phyloP scores from a whole-genome alignment of 2,888 invertebrate genomes.

The Acanthacorydalis orientalis region DNA sequence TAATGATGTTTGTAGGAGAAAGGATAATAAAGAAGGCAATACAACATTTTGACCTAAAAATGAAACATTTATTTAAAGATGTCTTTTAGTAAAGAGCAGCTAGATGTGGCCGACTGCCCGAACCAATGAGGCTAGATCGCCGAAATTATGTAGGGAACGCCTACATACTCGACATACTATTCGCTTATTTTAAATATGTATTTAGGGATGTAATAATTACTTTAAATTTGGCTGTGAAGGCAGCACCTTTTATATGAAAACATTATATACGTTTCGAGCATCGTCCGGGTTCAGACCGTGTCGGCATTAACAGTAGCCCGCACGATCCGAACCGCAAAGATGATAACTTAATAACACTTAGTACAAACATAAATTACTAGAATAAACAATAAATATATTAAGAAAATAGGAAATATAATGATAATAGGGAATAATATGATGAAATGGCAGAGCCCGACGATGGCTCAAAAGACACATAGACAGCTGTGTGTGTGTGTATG shows the following conservation, averaged over 20 bases:
- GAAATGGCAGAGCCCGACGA: background rate
- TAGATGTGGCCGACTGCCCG: constrained; percentile 8
- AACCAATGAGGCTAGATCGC: constrained; percentile 7
- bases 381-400: constrained; percentile 4
- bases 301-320: background rate
- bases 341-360: background rate
- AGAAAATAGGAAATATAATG: background rate
- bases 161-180: constrained; percentile 2
- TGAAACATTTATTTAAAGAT: constrained; percentile 12
- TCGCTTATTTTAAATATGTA: background rate
- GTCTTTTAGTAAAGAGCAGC: constrained; percentile 11
- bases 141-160: constrained; percentile 5
- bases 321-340: background rate
- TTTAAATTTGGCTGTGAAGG: constrained; percentile 7
- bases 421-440: constrained; percentile 4
- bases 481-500: background rate
- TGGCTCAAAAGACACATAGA: constrained; percentile 2
- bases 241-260: constrained; percentile 5
- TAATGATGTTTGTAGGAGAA: background rate
- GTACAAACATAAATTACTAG: constrained; percentile 7
- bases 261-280: constrained; percentile 1
- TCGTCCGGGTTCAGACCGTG: background rate
- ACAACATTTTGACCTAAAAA: constrained; percentile 11
- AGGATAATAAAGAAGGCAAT: constrained; percentile 8
- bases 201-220: constrained; percentile 4